Conservation (phyloP, 2,888 invertebrate genomes). For the Pyrgus malvae region DNA sequence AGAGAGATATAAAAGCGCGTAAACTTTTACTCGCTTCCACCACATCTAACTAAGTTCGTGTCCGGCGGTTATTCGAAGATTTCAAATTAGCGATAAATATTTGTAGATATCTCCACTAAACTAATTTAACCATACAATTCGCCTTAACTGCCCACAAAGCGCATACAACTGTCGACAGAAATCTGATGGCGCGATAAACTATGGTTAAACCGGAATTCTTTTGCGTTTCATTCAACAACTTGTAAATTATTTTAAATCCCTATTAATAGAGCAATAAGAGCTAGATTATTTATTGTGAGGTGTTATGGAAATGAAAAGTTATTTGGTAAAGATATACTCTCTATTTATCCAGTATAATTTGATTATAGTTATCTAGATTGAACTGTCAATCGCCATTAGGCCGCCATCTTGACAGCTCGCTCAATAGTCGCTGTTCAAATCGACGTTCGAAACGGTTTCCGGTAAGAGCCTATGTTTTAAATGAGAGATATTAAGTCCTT, state of each 20-base stretch:
- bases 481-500: no score
- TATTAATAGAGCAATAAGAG: conserved; percentile 20
- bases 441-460: conserved; percentile 20
- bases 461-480: not conserved
- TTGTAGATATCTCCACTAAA: conserved; percentile 36
- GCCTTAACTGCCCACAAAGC: conserved; percentile 50
- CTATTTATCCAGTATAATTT: conserved; percentile 48
- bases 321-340: conserved; percentile 31
- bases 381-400: conserved; percentile 70
- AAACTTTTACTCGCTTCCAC: not conserved
- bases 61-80: conserved; percentile 20
- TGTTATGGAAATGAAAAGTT: conserved; percentile 11
- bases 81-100: conserved; percentile 32
- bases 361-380: conserved; percentile 76
- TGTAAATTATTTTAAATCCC: conserved; percentile 2
- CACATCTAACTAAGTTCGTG: not conserved
- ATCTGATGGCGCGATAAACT: conserved; percentile 49
- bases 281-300: conserved; percentile 3
- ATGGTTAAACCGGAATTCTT: not conserved
- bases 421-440: conserved; percentile 16
- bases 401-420: conserved; percentile 57
- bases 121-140: conserved; percentile 55
- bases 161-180: conserved; percentile 57
- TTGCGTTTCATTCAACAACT: not conserved
- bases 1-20: not conserved